Base-by-base conservation (phyloP, 2,113 vertebrate species). In the Saiga tatarica region DNA sequence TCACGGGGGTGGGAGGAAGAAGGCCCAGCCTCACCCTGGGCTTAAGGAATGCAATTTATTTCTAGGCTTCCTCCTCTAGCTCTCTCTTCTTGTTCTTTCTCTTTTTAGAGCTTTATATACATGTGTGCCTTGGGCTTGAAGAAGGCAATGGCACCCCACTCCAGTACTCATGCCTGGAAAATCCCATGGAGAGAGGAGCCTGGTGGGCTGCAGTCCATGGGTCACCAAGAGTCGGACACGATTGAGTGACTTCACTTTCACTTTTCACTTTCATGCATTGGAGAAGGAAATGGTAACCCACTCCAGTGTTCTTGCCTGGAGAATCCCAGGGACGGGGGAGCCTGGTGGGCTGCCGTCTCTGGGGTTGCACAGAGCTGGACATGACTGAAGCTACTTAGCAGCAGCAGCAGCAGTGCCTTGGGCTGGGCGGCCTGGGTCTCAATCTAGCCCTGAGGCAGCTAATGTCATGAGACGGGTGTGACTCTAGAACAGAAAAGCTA, bases 141-240 rank as follows among this genome's bases (percentile, higher is more conserved):
- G 53, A 55, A 55, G 53, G 53, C 53, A 55, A 55, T 55, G 53
- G 53, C 53, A 55, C 17, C 53, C 53, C 7, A 55, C 53, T 55
- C 53, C 19, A 21, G 53, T 55, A 7, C 2, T 55, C 53, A 21
- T 55, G 19, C 53, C 53, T 55, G 53, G 53, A 55, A 55, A 21
- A 55, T 21, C 53, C 7, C 53, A 55, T 55, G 53, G 53, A 21
- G 1, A 3, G 53, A 55, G 19, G 19, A 23, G 19, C 7, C 53
- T 55, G 19, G 53, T 55, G 7, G 7, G 53, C 53, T 55, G 53
- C 7, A 55, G 19, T 55, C 19, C 53, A 55, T 55, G 53, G 19
- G 53, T 55, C 19, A 0, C 53, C 19, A 55, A 55, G 53, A 55
- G 53, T 55, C 1, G 0, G 53, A 8, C 53, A 55, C 0, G 0